Evolutionary conservation across 92 coral and sea anemone species (phyloP).

Genomic region (Parazoanthus swiftii): DNA sequence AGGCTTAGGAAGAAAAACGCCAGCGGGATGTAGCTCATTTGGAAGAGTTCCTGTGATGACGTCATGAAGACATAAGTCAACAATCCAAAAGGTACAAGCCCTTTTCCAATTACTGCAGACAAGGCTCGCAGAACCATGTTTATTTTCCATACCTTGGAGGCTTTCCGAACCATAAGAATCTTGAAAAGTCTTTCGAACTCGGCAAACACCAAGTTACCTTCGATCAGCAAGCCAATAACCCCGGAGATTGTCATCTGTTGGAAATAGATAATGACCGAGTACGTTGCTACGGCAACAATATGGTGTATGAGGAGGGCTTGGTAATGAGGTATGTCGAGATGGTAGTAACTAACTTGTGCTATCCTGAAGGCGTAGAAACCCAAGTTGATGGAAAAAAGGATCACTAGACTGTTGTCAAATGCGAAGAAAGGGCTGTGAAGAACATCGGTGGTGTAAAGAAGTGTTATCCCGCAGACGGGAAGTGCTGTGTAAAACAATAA

Average conservation of each 20-base stretch:
- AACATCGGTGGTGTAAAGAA: slow-evolving; percentile 62
- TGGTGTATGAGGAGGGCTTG: slow-evolving; percentile 84
- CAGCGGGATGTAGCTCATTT: slow-evolving; percentile 81
- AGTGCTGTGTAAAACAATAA: slow-evolving; percentile 62
- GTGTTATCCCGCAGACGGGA: slow-evolving; percentile 64
- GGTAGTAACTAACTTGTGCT: slow-evolving; percentile 72
- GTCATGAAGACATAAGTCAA: slow-evolving; percentile 53
- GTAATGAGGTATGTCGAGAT: slow-evolving; percentile 63
- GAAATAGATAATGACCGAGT: slow-evolving; percentile 55
- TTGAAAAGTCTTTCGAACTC: slow-evolving; percentile 71
- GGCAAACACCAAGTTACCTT: slow-evolving; percentile 84
- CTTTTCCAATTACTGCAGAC: slow-evolving; percentile 67
- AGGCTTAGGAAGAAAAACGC: slow-evolving; percentile 89
- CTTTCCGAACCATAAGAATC: slow-evolving; percentile 27
- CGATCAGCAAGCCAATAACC: slow-evolving; percentile 73
- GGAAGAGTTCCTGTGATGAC: slow-evolving; percentile 62
- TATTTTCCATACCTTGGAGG: slow-evolving; percentile 47
- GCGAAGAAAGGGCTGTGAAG: slow-evolving; percentile 78
- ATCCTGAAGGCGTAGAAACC: slow-evolving; percentile 85
- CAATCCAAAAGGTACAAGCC: slow-evolving; percentile 69
- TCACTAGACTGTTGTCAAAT: slow-evolving; percentile 43
- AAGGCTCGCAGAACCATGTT: slow-evolving; percentile 49
- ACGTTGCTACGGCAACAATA: slow-evolving; percentile 72
- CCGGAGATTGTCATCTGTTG: slow-evolving; percentile 84
- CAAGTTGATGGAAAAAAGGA: slow-evolving; percentile 70